Evolutionary conservation across 2,113 vertebrate genomes (phyloP), one percentile per base, ranked within the genome.

Genomic region (Phyllostomus discolor): DNA sequence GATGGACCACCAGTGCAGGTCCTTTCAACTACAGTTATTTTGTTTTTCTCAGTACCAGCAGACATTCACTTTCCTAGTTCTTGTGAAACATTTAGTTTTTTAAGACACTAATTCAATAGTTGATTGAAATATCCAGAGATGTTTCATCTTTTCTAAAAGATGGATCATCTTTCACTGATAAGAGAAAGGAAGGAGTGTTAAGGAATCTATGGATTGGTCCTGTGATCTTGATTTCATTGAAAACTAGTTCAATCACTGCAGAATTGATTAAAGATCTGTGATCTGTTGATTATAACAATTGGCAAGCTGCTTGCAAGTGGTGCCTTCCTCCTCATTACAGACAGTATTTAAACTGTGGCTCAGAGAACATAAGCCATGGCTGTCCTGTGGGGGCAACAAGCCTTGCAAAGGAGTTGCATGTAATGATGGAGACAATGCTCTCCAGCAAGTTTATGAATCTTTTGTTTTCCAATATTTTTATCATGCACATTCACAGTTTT

Each of bases 91-190:
- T 66, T 83, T 78, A 79, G 15, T 7, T 81, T 67, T 57, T 57
- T 84, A 31, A 78, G 59, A 28, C 26, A 62, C 24, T 38, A 81
- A 81, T 80, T 31, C 26, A 91, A 52, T 33, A 41, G 14, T 20
- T 82, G 20, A 59, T 82, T 72, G 70, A 86, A 86, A 28, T 80
- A 54, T 35, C n/a, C 9, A 57, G 78, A 83, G 41, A 69, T 38
- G 28, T n/a, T 79, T 72, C 43, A 43, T 31, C 28, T 31, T 66
- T 78, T 16, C 33, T 52, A 46, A 78, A 75, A 88, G 31, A 46
- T 76, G 1, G 15, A 76, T 59, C 22, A 43, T 69, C 50, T 91
- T 59, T 70, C 41, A 67, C 10, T 64, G 41, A 59, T 35, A 70
- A 59, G 15, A 91, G 8, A 78, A 84, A 85, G 19, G 48, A 43